These are phyloP conservation scores for Actinemys pallida DNA, from an alignment of 2,113 vertebrate species.

Conservation along the genomic window DNA sequence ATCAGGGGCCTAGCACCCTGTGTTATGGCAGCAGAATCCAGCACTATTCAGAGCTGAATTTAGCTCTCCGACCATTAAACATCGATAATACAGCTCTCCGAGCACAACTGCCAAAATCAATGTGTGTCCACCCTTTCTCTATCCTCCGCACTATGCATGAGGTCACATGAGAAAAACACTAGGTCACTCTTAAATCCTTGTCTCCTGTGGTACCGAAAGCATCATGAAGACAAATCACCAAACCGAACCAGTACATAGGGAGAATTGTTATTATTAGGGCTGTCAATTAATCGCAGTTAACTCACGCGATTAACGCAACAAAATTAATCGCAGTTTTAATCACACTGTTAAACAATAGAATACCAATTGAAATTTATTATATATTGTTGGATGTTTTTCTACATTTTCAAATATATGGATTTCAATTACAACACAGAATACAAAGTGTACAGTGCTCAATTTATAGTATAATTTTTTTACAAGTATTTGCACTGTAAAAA, in stretches of 20 bases:
- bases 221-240: neutral
- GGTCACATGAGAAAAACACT: accelerated
- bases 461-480: too few species aligned
- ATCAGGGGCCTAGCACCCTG: neutral
- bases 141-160: neutral
- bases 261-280: neutral
- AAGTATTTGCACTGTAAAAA: too few species aligned
- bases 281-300: too few species aligned
- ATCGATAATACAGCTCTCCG: neutral
- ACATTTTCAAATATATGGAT: too few species aligned
- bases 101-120: neutral
- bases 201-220: neutral
- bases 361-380: too few species aligned
- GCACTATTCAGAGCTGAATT: neutral
- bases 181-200: neutral
- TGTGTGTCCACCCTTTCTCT: neutral
- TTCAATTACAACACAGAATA: too few species aligned
- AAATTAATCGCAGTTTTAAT: too few species aligned
- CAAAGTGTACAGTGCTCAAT: too few species aligned
- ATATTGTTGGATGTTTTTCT: too few species aligned
- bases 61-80: neutral
- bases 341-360: neutral
- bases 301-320: too few species aligned
- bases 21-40: neutral
- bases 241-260: neutral